These are phyloP conservation scores for Danaus chrysippus DNA, from an alignment of 2,888 invertebrate genomes.

Conservation along the genomic window DNA sequence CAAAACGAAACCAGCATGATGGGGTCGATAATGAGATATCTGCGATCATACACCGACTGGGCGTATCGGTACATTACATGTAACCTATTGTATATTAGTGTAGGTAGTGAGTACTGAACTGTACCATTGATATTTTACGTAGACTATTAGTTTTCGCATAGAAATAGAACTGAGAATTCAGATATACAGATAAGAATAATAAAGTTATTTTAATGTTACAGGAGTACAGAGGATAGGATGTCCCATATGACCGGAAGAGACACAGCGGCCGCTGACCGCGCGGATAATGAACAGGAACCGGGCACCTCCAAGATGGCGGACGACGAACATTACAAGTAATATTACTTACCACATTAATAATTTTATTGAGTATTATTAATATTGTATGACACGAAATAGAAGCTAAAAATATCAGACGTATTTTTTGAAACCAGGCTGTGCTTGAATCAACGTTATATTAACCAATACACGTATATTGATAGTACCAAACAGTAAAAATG, in stretches of 20 bases:
- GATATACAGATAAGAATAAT: not conserved
- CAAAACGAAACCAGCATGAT: not conserved
- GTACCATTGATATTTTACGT: no score
- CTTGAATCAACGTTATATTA: no score
- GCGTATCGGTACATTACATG: not conserved
- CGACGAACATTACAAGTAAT: constrained; percentile 63
- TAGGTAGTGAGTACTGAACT: no score
- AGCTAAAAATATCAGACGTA: no score
- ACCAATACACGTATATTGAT: no score
- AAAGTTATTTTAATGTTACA: not conserved
- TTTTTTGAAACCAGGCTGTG: no score
- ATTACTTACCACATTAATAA: constrained; percentile 2
- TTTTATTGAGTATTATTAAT: not conserved
- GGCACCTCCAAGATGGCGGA: constrained; percentile 58
- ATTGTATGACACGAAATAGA: no score
- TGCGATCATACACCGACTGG: constrained; percentile 10
- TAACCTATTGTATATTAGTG: no score
- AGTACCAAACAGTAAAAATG: no score
- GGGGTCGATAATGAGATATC: constrained; percentile 7
- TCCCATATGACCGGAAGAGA: not conserved
- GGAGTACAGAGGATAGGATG: not conserved
- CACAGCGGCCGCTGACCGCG: not conserved
- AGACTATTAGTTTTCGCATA: no score
- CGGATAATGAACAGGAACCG: constrained; percentile 40
- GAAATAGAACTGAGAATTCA: no score